These are phyloP conservation scores for Diprion similis DNA, from an alignment of 1,140 invertebrate species.

Conservation along the genomic window DNA sequence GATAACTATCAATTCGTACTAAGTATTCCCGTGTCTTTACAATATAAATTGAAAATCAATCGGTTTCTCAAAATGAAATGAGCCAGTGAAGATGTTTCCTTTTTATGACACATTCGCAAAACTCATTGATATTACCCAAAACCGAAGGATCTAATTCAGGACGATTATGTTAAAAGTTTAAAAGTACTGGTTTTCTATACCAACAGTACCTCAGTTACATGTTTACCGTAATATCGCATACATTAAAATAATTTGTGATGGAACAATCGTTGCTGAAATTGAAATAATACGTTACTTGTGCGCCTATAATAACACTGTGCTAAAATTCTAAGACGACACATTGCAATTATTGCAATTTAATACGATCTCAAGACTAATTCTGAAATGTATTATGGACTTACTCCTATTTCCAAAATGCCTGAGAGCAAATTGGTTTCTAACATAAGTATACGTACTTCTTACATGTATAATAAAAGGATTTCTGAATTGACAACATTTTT, in stretches of 20 bases:
- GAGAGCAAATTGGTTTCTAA: constrained; percentile 2
- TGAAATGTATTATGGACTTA: not conserved
- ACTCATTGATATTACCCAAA: too few relatives aligned
- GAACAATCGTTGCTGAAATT: not conserved
- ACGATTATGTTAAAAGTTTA: too few relatives aligned
- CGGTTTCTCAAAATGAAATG: too few relatives aligned
- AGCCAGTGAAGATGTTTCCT: too few relatives aligned
- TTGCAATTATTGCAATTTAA: not conserved
- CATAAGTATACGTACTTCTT: not conserved
- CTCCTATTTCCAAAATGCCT: not conserved
- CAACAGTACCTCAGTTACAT: not conserved
- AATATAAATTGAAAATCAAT: too few relatives aligned
- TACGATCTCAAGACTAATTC: not conserved
- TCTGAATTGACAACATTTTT: too few relatives aligned
- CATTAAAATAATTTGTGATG: not conserved
- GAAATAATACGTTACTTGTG: constrained; percentile 6
- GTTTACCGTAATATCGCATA: not conserved
- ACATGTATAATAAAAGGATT: too few relatives aligned
- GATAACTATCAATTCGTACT: too few relatives aligned
- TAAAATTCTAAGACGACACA: not conserved
- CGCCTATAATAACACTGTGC: not conserved
- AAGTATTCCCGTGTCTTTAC: too few relatives aligned
- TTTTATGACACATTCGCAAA: too few relatives aligned
- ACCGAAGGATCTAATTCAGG: too few relatives aligned
- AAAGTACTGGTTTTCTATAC: too few relatives aligned